Evolutionary conservation across 2,888 invertebrate genomes (phyloP).

Genomic region (Chrysomela aeneicollis): DNA sequence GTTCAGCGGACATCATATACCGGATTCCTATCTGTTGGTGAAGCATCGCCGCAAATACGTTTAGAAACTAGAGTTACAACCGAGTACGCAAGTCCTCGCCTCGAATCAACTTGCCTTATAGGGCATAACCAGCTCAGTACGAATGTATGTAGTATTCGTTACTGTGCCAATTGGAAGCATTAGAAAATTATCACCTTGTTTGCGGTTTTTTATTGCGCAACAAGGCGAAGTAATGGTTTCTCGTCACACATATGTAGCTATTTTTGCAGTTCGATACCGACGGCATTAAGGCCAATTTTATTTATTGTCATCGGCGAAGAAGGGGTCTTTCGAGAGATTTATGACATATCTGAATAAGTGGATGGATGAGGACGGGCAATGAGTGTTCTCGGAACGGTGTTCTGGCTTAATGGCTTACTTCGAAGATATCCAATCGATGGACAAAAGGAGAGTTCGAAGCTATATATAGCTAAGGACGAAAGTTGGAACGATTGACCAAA

Average conservation of each 20-base stretch:
- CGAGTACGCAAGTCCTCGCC: conserved; percentile 21
- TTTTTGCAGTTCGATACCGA: conserved; percentile 35
- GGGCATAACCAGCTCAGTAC: conserved; percentile 24
- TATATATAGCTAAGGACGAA: too few relatives aligned
- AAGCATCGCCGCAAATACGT: conserved; percentile 18
- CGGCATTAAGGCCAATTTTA: conserved; percentile 35
- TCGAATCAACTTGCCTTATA: conserved; percentile 32
- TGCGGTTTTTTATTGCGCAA: conserved; percentile 40
- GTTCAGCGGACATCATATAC: not conserved
- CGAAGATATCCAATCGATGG: not conserved
- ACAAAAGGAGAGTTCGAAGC: not conserved
- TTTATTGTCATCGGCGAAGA: conserved; percentile 34
- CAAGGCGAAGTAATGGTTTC: conserved; percentile 35
- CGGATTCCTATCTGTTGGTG: conserved; percentile 17
- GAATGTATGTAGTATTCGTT: conserved; percentile 33
- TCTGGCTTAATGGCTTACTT: conserved; percentile 10
- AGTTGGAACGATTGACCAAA: not conserved
- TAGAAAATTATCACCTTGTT: conserved; percentile 47
- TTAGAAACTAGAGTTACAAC: conserved; percentile 12
- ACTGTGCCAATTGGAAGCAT: conserved; percentile 44
- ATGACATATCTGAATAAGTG: conserved; percentile 30
- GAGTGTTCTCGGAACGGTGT: conserved; percentile 26
- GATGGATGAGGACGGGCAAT: conserved; percentile 20
- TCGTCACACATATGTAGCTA: conserved; percentile 37
- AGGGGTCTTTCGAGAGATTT: conserved; percentile 36